Percentiles rank a stretch among this genome's conserved stretches.
phyloP scores from a whole-genome alignment of 1,140 invertebrate species.

The Polypedilum vanderplanki region DNA sequence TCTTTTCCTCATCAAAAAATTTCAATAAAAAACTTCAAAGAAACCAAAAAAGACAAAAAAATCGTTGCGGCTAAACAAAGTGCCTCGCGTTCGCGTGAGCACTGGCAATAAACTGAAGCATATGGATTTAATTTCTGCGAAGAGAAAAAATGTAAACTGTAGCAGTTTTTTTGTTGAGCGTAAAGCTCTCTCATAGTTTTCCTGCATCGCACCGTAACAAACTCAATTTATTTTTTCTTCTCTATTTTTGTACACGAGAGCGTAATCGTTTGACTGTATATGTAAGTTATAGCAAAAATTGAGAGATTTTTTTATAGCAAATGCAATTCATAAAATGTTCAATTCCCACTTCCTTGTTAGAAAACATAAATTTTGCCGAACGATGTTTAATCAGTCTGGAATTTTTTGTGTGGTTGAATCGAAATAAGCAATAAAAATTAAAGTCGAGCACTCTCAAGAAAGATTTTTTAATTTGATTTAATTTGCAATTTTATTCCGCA shows the following conservation, averaged over 20 bases:
- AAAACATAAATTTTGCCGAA: too few relatives aligned
- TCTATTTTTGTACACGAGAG: neutral
- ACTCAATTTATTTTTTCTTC: neutral
- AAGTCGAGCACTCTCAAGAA: neutral
- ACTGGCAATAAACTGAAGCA: constrained; percentile 11
- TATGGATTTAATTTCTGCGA: constrained; percentile 4
- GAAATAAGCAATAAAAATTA: neutral
- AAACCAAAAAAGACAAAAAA: neutral
- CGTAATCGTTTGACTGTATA: neutral
- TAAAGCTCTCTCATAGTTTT: neutral
- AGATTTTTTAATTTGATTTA: neutral
- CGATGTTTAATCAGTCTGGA: neutral
- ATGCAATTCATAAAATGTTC: neutral
- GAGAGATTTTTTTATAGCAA: neutral
- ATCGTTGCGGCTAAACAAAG: neutral
- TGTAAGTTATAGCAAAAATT: constrained; percentile 12
- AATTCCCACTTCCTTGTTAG: too few relatives aligned
- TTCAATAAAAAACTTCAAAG: neutral
- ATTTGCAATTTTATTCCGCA: constrained; percentile 15
- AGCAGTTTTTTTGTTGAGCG: neutral
- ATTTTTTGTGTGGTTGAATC: neutral
- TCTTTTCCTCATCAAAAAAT: constrained; percentile 19
- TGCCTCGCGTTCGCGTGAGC: constrained; percentile 14
- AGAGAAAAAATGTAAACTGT: constrained; percentile 19
- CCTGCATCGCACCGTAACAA: neutral